Evolutionary conservation across 1,140 invertebrate genomes (phyloP).

Genomic region (Calliphora vicina): DNA sequence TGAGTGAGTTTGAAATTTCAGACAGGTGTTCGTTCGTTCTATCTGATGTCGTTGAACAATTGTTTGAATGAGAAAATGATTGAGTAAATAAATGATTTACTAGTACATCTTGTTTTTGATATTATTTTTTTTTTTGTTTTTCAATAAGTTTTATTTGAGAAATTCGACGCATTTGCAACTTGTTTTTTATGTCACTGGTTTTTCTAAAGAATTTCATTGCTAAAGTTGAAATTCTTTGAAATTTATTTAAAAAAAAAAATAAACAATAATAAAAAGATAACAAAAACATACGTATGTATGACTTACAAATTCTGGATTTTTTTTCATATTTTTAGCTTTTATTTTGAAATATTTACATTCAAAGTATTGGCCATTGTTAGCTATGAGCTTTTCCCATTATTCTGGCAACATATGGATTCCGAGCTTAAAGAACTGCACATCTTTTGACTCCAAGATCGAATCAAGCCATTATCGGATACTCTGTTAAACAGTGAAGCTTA

Average conservation of each 20-base stretch:
- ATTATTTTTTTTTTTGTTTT: not conserved
- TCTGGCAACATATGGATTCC: too few species aligned
- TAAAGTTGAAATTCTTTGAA: not conserved
- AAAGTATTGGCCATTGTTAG: too few species aligned
- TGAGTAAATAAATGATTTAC: not conserved
- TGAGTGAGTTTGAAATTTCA: not conserved
- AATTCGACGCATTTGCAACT: constrained; percentile 21
- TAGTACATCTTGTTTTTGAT: not conserved
- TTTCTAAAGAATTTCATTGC: constrained; percentile 25
- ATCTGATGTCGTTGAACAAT: not conserved
- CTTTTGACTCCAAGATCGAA: too few species aligned
- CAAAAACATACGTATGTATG: too few species aligned
- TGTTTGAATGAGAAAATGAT: not conserved
- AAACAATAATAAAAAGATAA: not conserved
- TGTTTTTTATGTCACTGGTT: not conserved
- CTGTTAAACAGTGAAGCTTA: too few species aligned
- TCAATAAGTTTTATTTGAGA: not conserved
- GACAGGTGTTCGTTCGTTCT: not conserved
- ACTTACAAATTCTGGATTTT: too few species aligned
- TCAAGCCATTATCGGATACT: too few species aligned
- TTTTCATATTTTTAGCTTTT: too few species aligned
- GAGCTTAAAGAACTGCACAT: too few species aligned
- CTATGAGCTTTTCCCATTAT: too few species aligned
- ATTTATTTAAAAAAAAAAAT: not conserved
- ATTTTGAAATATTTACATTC: too few species aligned